Base-by-base conservation (phyloP, 2,797 vertebrate species). In the Mareca strepera region DNA sequence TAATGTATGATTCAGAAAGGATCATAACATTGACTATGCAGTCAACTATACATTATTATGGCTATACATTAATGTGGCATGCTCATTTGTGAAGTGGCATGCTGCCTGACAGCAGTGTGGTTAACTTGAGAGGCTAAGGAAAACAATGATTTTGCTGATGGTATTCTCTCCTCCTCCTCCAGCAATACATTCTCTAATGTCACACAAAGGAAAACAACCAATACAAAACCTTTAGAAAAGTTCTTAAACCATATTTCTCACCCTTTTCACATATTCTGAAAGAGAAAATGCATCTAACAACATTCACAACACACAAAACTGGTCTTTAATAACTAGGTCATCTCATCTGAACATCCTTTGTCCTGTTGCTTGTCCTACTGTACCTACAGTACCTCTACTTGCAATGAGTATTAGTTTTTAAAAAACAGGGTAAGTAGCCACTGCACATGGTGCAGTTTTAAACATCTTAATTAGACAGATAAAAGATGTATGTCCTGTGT, bases 1-100 rank as follows among this genome's bases (percentile, higher is more conserved):
- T 60, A 93, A 93, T 82, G 80, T 26, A 60, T 66, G 93, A 94
- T 75, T 64, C 93, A 86, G 89, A 88, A 87, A 92, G 88, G 97
- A 89, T 79, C 82, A 78, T 59, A 58, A 84, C 70, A 62, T 12
- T 87, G 90, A 75, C 56, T 6, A 28, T 13, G 29, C 14, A 37
- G 33, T 50, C 23, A 25, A 50, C 48, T 48, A 25, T 13, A 48
- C 12, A 25, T 50, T 50, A 50, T 50, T 50, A 50, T 25, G 48
- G 13, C 13, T 29, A 88, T 43, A 70, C 55, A 79, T 68, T 74
- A 85, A 81, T 14, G 8, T 46, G 37, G 74, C 92, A 86, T 78
- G 93, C 73, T 58, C 3, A 53, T 82, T 86, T 83, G 58, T 66
- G 62, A 92, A 95, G 96, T 78, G 85, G 74, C 46, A 81, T 62